Base-by-base conservation (phyloP, 1,140 invertebrate species). In the Globodera ellingtonae region DNA sequence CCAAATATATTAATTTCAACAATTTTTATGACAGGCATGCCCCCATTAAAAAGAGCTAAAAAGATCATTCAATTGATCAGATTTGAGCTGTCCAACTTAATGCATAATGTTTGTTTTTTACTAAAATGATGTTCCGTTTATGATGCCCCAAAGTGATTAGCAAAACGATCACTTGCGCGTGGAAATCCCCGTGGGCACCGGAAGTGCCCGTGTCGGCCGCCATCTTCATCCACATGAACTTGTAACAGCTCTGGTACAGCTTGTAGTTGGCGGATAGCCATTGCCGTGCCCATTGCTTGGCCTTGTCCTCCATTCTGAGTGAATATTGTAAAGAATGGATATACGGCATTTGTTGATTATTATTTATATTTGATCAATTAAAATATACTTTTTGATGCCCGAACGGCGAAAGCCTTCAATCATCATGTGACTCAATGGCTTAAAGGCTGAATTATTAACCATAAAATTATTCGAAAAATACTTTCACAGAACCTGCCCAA, bases 231-330 rank as follows among this genome's bases (percentile, higher is more conserved):
- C 67, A 79, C 77, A 79, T 79, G 21, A 79, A 35, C 21, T 24
- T 52, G 15, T 21, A 46, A 72, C 76, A 56, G 44, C 56, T 10
- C n/a, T 62, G 46, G 47, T 74, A 79, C 21, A 78, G 50, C 15
- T 66, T 56, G 47, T 79, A 79, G 21, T 73, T 79, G 35, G 74
- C 77, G n/a, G 74, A 35, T 2, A 79, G n/a, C 78, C 78, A 79
- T 65, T 73, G 59, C 24, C 24, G 69, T 8, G 78, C 74, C 78
- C 44, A 44, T 24, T 79, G 13, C 15, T 56, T 10, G 10, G 78
- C 78, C 56, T 52, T 56, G 4, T 79, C 9, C 69, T 69, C 35
- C 65, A 79, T 62, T 56, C 78, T 77, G 59, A 13, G 75, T 62
- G 8, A n/a, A 21, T 18, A 44, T 74, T 46, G 4, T 3, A 6